Percentiles rank a stretch among this genome's conserved stretches.
These are phyloP conservation scores for Chunga burmeisteri DNA, from an alignment of 2,113 vertebrate genomes.

Conservation along the genomic window DNA sequence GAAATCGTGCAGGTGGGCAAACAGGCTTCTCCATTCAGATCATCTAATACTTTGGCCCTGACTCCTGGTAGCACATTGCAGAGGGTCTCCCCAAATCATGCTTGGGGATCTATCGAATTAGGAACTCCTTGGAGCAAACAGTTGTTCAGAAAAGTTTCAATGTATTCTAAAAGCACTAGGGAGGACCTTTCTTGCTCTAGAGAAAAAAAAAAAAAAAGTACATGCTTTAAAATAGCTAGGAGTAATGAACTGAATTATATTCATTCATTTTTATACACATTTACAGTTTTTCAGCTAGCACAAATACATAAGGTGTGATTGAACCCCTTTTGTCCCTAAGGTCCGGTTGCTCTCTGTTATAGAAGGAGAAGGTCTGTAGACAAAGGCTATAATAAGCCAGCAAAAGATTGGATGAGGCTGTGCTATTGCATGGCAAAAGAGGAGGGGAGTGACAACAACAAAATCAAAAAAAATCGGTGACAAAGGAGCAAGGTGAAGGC, in stretches of 20 bases:
- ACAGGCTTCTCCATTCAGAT: not conserved
- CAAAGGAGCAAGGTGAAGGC: not conserved
- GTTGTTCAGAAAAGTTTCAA: not conserved
- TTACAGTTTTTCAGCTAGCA: not conserved
- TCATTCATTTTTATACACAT: not conserved
- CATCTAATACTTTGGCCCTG: not conserved
- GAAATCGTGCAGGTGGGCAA: not conserved
- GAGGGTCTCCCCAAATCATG: not conserved
- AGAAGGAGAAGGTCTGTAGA: not conserved
- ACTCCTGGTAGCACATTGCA: not conserved
- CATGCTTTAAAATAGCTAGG: not conserved
- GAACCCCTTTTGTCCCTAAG: not conserved
- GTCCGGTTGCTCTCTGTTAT: not conserved
- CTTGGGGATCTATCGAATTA: slow-evolving; percentile 19
- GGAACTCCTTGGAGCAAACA: not conserved
- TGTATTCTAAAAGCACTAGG: not conserved
- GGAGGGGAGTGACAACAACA: not conserved
- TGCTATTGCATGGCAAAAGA: not conserved
- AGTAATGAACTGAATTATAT: not conserved
- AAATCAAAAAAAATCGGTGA: not conserved
- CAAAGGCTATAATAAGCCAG: not conserved
- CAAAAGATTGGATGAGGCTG: not conserved
- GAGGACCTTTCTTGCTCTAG: not conserved
- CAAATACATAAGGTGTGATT: not conserved
- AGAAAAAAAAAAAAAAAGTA: not conserved